phyloP scores from a whole-genome alignment of 2,888 invertebrate species.

The Pantelozetes paolii region DNA sequence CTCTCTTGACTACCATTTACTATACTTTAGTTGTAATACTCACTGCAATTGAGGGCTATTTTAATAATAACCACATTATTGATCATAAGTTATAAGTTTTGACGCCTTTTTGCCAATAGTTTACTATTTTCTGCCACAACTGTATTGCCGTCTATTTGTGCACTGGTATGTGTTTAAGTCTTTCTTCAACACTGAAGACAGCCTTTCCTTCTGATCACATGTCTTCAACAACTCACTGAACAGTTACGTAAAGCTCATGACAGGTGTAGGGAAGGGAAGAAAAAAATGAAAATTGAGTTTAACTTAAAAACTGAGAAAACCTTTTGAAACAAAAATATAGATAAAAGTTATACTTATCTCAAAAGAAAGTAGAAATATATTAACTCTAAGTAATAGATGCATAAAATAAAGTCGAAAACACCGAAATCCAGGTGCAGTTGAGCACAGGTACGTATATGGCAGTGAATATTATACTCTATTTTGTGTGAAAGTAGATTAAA shows the following conservation, averaged over 20 bases:
- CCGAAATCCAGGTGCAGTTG: slow-evolving; percentile 16
- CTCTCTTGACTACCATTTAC: not conserved
- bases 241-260: slow-evolving; percentile 25
- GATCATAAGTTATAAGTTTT: slow-evolving; percentile 30
- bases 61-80: slow-evolving; percentile 35
- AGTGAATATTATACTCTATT: not conserved
- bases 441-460: too few relatives aligned
- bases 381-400: not conserved
- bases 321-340: slow-evolving; percentile 6
- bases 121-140: not conserved
- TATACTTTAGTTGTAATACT: not conserved
- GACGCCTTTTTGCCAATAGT: not conserved
- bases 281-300: not conserved
- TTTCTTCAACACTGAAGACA: not conserved
- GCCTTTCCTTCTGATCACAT: slow-evolving; percentile 6
- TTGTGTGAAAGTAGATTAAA: slow-evolving; percentile 28
- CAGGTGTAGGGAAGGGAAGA: not conserved
- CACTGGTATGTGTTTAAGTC: not conserved
- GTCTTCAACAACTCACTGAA: not conserved
- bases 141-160: not conserved
- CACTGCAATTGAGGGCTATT: slow-evolving; percentile 22
- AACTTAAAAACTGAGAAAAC: not conserved
- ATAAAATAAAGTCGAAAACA: not conserved
- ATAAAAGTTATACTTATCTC: slow-evolving; percentile 1
- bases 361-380: not conserved